These are phyloP conservation scores for Miltochrista miniata DNA, from an alignment of 2,888 invertebrate species.

Conservation along the genomic window DNA sequence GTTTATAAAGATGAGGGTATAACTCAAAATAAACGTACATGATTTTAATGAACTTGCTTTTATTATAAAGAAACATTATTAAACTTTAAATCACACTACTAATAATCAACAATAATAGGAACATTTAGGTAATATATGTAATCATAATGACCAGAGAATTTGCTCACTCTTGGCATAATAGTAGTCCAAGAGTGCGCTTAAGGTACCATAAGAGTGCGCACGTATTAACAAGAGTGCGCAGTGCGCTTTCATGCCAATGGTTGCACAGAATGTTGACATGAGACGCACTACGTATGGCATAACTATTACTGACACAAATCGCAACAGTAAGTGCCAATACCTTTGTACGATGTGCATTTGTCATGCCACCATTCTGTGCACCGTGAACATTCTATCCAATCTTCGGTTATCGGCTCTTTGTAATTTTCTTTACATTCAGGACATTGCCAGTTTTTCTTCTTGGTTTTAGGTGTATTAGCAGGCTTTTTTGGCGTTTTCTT, in stretches of 20 bases:
- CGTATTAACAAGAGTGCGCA: neutral
- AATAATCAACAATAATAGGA: neutral
- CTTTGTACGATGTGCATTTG: constrained; percentile 5
- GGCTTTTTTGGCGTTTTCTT: neutral
- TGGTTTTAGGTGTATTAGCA: neutral
- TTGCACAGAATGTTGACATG: neutral
- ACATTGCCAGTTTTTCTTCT: constrained; percentile 7
- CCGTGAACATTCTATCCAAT: constrained; percentile 9
- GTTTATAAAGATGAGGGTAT: constrained; percentile 1
- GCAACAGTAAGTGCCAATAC: neutral
- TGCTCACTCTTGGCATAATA: neutral
- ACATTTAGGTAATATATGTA: neutral
- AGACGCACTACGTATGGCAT: neutral
- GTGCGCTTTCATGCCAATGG: neutral
- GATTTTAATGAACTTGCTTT: neutral
- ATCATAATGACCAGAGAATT: neutral
- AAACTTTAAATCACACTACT: neutral
- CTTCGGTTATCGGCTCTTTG: constrained; percentile 11
- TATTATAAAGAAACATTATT: neutral
- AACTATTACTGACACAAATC: neutral
- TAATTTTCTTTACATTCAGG: constrained; percentile 8
- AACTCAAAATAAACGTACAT: constrained; percentile 1
- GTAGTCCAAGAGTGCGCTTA: neutral
- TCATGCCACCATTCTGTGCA: constrained; percentile 10
- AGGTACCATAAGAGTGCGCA: neutral